Evolutionary conservation across 2,888 invertebrate species (phyloP).

Genomic region (Arrhopalites spinosus): DNA sequence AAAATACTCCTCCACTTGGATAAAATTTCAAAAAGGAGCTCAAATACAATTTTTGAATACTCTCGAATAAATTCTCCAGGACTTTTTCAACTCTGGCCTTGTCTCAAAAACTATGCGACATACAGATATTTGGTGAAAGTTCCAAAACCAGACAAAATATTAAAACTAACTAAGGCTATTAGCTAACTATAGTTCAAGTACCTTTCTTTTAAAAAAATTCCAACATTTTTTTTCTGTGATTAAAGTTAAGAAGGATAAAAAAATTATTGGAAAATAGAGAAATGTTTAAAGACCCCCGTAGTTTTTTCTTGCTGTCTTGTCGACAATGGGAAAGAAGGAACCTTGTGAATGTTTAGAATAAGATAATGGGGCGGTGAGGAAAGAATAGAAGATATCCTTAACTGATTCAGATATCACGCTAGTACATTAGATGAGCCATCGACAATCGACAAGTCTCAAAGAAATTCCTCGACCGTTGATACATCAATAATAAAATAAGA

Average conservation of each 20-base stretch:
- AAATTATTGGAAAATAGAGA: constrained; percentile 14
- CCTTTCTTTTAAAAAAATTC: neutral
- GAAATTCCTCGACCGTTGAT: constrained; percentile 36
- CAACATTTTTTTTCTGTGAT: neutral
- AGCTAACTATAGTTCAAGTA: neutral
- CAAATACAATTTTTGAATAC: no score
- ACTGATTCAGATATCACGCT: constrained; percentile 36
- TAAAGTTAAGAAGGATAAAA: neutral
- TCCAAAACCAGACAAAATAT: no score
- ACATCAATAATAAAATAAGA: constrained; percentile 30
- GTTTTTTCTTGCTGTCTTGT: constrained; percentile 8
- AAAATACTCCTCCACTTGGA: no score
- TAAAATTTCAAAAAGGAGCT: no score
- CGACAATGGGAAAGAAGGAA: constrained; percentile 19
- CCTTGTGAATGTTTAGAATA: constrained; percentile 28
- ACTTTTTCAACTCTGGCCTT: no score
- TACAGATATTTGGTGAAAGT: no score
- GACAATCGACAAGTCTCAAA: constrained; percentile 35
- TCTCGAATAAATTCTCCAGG: no score
- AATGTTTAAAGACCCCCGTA: constrained; percentile 31
- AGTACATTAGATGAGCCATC: constrained; percentile 31
- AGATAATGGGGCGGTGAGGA: constrained; percentile 35
- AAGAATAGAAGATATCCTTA: constrained; percentile 26
- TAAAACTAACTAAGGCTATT: no score
- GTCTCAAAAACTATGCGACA: no score